Percentiles rank a stretch among this genome's conserved stretches.
Conservation (phyloP, 2,888 invertebrate species). For the Luperina testacea region DNA sequence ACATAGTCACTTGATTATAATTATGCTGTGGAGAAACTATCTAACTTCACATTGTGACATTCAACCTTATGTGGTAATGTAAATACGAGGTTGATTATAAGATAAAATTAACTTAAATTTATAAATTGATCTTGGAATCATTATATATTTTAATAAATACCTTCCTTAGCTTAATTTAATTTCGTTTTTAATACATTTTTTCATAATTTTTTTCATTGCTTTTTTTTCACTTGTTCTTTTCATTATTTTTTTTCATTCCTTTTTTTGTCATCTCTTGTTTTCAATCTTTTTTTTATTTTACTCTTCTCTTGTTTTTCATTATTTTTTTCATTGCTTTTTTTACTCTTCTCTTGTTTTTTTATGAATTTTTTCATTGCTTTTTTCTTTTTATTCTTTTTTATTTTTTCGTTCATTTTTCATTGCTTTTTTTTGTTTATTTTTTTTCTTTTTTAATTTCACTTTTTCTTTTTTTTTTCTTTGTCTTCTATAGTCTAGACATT, state of each 20-base stretch:
- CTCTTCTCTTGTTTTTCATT: no score
- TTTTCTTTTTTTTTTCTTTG: not conserved
- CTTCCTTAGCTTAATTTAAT: not conserved
- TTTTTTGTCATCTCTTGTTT: not conserved
- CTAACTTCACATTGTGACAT: no score
- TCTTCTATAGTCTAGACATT: not conserved
- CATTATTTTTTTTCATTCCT: not conserved
- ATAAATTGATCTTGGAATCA: not conserved
- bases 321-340: not conserved
- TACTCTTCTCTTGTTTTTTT: not conserved
- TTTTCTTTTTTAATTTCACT: not conserved
- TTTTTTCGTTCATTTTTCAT: no score
- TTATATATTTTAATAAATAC: not conserved
- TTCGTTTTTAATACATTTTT: fast-evolving
- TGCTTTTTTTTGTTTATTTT: no score
- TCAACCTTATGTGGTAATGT: no score
- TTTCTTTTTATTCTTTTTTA: no score
- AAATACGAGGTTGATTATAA: not conserved
- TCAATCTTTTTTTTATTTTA: no score
- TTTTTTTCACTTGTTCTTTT: not conserved
- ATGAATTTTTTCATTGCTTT: not conserved
- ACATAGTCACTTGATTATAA: not conserved
- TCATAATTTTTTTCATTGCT: not conserved
- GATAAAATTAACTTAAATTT: not conserved
- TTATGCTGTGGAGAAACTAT: no score